Base-by-base conservation (phyloP, 2,888 invertebrate genomes). In the Drosophila lacicola region DNA sequence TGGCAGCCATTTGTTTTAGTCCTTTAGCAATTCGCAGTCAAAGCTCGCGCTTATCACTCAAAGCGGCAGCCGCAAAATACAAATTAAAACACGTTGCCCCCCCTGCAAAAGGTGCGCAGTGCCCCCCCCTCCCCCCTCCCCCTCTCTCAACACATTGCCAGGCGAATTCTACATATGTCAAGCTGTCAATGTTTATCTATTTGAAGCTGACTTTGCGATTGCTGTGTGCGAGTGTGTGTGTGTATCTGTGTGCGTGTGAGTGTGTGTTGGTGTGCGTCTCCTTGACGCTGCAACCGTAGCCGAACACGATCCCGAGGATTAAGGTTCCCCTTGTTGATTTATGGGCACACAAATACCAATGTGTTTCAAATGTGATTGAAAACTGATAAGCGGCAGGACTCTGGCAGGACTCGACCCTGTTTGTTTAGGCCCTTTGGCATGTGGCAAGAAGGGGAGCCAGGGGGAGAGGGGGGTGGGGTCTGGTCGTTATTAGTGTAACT, bases 121-220 rank as follows among this genome's bases (percentile, higher is more conserved):
- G 9, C 17, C n/a, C n/a, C n/a, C n/a, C n/a, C 17, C 41, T 13
- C 25, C 21, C 9, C 37, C 10, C 3, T 2, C 6, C 6, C 25
- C 8, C 9, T 10, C 9, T 11, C 44, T 33, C 13, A 19, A 19
- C 29, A 47, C 29, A 25, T 71, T 55, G 65, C 36, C 33, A 66
- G 57, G 66, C 56, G 47, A 60, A 58, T 78, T 82, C 77, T 77
- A 88, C 85, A 85, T 85, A 82, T 86, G 85, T 86, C 89, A 74
- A 80, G 80, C 88, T 89, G 89, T 89, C 85, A 89, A 88, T 86
- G 78, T 75, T 86, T 86, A 86, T 86, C 89, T 89, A 74, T 79
- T 75, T 65, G 74, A 73, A 74, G 87, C 69, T 74, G 78, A 71
- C 78, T 72, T 71, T 82, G 36, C 61, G 36, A 33, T 49, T 42